Percentiles rank a stretch among this genome's conserved stretches.
These are phyloP conservation scores for Caloenas nicobarica DNA, from an alignment of 2,113 vertebrate species.

Conservation along the genomic window DNA sequence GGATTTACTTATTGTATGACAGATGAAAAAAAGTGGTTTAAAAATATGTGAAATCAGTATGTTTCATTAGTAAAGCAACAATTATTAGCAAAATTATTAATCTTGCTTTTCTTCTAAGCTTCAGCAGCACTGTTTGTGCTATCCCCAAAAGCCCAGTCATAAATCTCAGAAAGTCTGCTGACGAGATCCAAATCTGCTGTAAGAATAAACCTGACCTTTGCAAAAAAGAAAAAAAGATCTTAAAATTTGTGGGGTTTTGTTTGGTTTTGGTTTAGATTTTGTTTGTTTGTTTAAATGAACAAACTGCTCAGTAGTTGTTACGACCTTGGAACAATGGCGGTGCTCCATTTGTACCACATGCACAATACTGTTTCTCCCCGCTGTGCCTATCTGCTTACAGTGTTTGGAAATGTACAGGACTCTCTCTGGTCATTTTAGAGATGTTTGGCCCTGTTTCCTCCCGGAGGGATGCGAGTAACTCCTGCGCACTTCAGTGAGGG, in stretches of 20 bases:
- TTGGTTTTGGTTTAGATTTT: neutral
- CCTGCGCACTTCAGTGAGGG: rapidly evolving
- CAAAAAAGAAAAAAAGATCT: neutral
- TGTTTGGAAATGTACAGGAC: neutral
- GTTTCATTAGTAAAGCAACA: neutral
- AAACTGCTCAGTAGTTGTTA: neutral
- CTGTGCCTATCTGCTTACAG: neutral
- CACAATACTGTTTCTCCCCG: neutral
- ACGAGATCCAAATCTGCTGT: neutral
- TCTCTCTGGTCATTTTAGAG: neutral
- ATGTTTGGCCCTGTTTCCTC: neutral
- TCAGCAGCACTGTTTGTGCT: neutral
- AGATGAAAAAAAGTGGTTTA: neutral
- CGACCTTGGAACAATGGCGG: neutral
- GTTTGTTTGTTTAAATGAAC: neutral
- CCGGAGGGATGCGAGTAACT: neutral
- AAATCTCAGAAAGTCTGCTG: neutral
- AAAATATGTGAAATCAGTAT: neutral
- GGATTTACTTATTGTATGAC: neutral
- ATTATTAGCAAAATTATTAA: neutral
- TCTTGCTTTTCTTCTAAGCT: neutral
- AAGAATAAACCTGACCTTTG: neutral
- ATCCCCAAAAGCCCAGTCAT: neutral
- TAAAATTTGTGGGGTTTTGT: neutral
- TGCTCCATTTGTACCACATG: neutral